Evolutionary conservation across 2,888 invertebrate species (phyloP), one percentile per base, ranked within the genome.

Genomic region (Luffia ferchaultella): DNA sequence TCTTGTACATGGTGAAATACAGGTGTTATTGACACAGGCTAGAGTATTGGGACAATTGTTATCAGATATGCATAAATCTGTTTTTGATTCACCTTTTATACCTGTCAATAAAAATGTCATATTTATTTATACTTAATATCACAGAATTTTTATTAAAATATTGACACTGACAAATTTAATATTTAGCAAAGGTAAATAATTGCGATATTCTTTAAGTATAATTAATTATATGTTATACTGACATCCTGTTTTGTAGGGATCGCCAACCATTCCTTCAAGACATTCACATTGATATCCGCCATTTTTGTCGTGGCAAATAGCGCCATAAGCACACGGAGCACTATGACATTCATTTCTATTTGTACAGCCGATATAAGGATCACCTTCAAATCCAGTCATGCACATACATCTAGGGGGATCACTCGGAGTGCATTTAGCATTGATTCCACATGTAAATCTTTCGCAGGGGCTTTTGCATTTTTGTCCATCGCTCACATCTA

Each of bases 401-500:
- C 96, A 96, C 88, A 93, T 90, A 67, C 96, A 96, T 62, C 89
- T 90, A 1, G 96, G 95, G 7, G 95, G 95, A 75, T 95, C 93
- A 53, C 91, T 92, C 0, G 95, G 93, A 1, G 93, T 93, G 68
- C 96, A 96, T 74, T 93, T 93, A 2, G 95, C 92, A 67, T 96
- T 95, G 47, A 95, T 90, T 30, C 96, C 96, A 62, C 96, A 96
- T 7, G 91, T 90, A 68, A 92, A 95, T 54, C 95, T 87, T 71
- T 96, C 95, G 68, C 96, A 96, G 5, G 96, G 96, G 82, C 93
- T 96, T 77, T 95, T 95, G 68, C 96, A 96, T 67, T 91, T 91
- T 67, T 93, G 93, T 40, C 89, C 90, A 64, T 95, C 93, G 17
- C 87, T 85, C 9, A 91, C 88, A 67, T 96, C 96, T 20, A 91